Evolutionary conservation across 2,113 vertebrate species (phyloP).

Genomic region (Calidris pygmaea): DNA sequence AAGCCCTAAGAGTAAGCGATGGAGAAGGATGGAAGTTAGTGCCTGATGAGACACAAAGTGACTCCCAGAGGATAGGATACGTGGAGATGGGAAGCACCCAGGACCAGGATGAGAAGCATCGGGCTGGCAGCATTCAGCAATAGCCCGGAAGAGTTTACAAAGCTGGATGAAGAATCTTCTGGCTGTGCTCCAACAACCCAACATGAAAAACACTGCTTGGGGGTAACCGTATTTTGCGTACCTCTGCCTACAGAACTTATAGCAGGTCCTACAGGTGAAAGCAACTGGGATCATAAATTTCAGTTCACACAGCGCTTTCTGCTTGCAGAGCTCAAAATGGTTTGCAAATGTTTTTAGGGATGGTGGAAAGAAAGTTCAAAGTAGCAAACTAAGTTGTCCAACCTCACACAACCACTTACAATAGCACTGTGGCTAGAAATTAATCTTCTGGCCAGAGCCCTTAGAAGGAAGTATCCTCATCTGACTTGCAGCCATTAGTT

Average conservation of each 20-base stretch:
- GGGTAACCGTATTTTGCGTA: background rate
- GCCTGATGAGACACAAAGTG: background rate
- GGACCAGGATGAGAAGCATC: background rate
- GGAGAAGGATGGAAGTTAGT: background rate
- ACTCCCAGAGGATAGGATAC: background rate
- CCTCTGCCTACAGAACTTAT: background rate
- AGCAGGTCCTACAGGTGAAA: background rate
- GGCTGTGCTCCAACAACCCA: background rate
- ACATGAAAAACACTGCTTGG: background rate
- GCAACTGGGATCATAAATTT: background rate
- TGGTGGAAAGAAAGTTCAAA: background rate
- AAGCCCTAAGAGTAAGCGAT: background rate
- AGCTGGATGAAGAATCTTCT: background rate
- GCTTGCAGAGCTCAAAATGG: background rate
- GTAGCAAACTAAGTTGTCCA: background rate
- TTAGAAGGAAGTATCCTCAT: background rate
- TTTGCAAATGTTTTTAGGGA: background rate
- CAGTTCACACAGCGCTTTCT: background rate
- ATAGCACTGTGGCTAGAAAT: background rate
- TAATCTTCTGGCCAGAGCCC: background rate
- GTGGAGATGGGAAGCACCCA: accelerated
- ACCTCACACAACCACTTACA: background rate
- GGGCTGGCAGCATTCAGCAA: background rate
- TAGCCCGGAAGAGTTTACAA: background rate
- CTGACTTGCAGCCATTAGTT: background rate